Evolutionary conservation across 2,797 vertebrate genomes (phyloP), one percentile per base, ranked within the genome.

Genomic region (Sebastolobus alascanus): DNA sequence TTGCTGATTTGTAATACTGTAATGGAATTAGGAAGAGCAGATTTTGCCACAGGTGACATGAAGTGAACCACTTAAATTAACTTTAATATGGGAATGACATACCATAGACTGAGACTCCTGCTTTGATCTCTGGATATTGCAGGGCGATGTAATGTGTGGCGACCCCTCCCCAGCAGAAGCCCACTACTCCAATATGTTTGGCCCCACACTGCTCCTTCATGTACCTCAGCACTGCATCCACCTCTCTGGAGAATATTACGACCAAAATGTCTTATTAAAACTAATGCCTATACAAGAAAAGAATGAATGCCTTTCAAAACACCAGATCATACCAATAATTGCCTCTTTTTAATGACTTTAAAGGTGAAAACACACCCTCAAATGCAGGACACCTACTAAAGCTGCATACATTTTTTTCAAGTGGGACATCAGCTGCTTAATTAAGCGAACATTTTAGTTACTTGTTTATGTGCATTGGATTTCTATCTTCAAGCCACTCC

Each of bases 111-210:
- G 97, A 96, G 31, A 97, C 94, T 2, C 87, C 94, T 0, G 96
- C 94, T 90, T 94, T 95, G 70, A 98, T 37, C 38, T 97, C 94
- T 0, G 66, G 83, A 35, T 96, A 95, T 3, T 88, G 93, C 58
- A 96, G 79, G 80, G 96, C 92, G 71, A 97, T 16, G 56, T 97
- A 94, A 88, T 92, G 91, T 35, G 92, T 95, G 18, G 93, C 96
- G 14, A 90, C 10, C 31, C 96, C 97, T 65, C 96, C 94, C 96
- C 96, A 97, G 87, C 96, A 97, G 91, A 98, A 98, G 25, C 92
- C 95, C 77, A 96, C 80, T 0, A 92, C 76, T 9, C 91, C 95
- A 1, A 96, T 87, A 37, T 82, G 94, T 81, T 92, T 95, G 65
- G 78, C 91, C 2, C 92, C 89, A 50, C 95, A 95, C 63, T 95